Percentiles rank a stretch among this genome's conserved stretches.
Conservation (phyloP, 2,888 invertebrate genomes). For the Crioceris asparagi region DNA sequence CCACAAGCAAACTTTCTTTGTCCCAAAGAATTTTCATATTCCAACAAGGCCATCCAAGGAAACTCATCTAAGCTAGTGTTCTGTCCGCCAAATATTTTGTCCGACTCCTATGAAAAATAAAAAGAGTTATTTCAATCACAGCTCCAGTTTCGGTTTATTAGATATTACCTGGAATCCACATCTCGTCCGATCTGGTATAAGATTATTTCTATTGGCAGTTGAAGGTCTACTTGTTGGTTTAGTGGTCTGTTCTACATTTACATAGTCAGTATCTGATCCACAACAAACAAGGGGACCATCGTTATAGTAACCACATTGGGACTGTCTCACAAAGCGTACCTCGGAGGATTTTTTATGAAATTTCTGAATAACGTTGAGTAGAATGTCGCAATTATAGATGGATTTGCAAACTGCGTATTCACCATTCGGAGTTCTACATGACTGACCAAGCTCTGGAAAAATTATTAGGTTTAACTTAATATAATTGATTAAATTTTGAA, state of each 20-base stretch:
- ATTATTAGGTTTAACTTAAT: no score
- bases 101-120: constrained; percentile 12
- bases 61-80: constrained; percentile 38
- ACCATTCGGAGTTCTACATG: constrained; percentile 41
- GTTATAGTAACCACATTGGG: constrained; percentile 45
- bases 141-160: not conserved
- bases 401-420: constrained; percentile 39
- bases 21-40: constrained; percentile 31
- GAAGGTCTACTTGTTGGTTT: constrained; percentile 28
- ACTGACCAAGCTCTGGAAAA: constrained; percentile 27
- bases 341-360: no score
- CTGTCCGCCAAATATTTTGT: constrained; percentile 34
- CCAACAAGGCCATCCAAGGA: constrained; percentile 42
- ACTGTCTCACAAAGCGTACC: constrained; percentile 37
- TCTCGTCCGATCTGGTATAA: constrained; percentile 22
- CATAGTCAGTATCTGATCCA: constrained; percentile 24
- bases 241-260: constrained; percentile 27
- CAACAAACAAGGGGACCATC: constrained; percentile 37
- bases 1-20: constrained; percentile 36
- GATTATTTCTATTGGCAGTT: constrained; percentile 9
- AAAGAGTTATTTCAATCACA: constrained; percentile 1
- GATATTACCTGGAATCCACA: constrained; percentile 29
- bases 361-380: constrained; percentile 34
- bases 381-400: constrained; percentile 39
- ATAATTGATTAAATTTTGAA: no score